These are phyloP conservation scores for Cheilinus undulatus DNA, from an alignment of 2,113 vertebrate species.

Conservation along the genomic window DNA sequence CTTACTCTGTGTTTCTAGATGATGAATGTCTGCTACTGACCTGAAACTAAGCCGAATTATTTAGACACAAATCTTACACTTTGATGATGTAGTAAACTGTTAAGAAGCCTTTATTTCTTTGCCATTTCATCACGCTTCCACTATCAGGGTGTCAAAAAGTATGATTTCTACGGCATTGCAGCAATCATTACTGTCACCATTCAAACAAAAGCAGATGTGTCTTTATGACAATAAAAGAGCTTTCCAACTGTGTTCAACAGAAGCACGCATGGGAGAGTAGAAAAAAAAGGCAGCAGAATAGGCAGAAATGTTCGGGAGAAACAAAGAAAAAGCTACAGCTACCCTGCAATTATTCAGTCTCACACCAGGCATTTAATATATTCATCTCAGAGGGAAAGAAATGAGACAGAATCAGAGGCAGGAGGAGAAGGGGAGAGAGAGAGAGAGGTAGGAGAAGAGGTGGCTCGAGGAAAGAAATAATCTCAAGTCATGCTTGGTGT, in stretches of 20 bases:
- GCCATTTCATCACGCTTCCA: conserved; percentile 6
- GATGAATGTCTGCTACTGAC: neutral
- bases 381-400: conserved; percentile 39
- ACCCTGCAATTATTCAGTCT: conserved; percentile 51
- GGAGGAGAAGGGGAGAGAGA: conserved; percentile 6
- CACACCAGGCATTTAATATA: conserved; percentile 48
- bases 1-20: neutral
- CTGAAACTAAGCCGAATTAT: conserved; percentile 11
- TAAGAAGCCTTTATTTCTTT: conserved; percentile 4
- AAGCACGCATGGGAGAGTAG: neutral
- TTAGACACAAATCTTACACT: conserved; percentile 20
- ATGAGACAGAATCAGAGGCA: conserved; percentile 27
- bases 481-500: conserved; percentile 49
- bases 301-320: conserved; percentile 21
- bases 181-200: conserved; percentile 32
- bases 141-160: conserved; percentile 10
- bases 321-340: conserved; percentile 31
- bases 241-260: conserved; percentile 29
- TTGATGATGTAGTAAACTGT: conserved; percentile 9
- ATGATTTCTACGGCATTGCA: conserved; percentile 27
- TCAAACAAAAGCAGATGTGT: conserved; percentile 33
- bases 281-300: conserved; percentile 1
- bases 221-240: neutral
- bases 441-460: conserved; percentile 15
- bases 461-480: conserved; percentile 51